Base-by-base conservation (phyloP, 2,797 vertebrate species). In the Poecilia wingei region DNA sequence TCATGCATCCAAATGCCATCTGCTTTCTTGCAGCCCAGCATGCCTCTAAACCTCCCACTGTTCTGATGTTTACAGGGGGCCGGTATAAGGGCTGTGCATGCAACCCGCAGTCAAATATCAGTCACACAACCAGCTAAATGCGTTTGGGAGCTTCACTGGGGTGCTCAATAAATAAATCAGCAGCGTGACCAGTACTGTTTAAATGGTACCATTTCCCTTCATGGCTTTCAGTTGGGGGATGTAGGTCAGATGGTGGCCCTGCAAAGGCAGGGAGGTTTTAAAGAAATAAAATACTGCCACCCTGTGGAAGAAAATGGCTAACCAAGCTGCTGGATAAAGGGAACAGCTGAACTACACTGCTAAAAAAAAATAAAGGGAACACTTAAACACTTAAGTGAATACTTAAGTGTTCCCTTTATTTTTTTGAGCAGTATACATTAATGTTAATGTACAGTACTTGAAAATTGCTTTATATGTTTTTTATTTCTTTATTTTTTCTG, bases 191-290 rank as follows among this genome's bases (percentile, higher is more conserved):
- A 85, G 83, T 64, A 53, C 75, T 78, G 74, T 81, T 90, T 80
- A 85, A 85, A 82, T 89, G 73, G 80, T 28, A 92, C 84, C 75
- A 78, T 74, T 72, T 84, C 82, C 71, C 82, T 82, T 86, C 76
- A 80, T 89, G 89, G 83, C 75, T 74, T 74, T 80, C 87, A 86
- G 86, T 92, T 85, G 71, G 72, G 75, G 90, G 91, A 94, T 94
- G 84, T 94, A 94, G 95, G 94, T 96, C 93, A 94, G 91, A 89
- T 87, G 82, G 82, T 75, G 81, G 84, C 70, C 45, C 88, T 91
- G 91, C 91, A 94, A 90, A 86, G 82, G 45, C 69, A 85, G 49
- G 13, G 31, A 64, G 70, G 57, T 74, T 87, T 81, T 51, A 68
- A 28, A n/a, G 28, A 71, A 73, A 47, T 75, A 6, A 76, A 78